Percentiles rank a stretch among this genome's conserved stretches.
These are phyloP conservation scores for Autographa pulchrina DNA, from an alignment of 2,888 invertebrate species.

Conservation along the genomic window DNA sequence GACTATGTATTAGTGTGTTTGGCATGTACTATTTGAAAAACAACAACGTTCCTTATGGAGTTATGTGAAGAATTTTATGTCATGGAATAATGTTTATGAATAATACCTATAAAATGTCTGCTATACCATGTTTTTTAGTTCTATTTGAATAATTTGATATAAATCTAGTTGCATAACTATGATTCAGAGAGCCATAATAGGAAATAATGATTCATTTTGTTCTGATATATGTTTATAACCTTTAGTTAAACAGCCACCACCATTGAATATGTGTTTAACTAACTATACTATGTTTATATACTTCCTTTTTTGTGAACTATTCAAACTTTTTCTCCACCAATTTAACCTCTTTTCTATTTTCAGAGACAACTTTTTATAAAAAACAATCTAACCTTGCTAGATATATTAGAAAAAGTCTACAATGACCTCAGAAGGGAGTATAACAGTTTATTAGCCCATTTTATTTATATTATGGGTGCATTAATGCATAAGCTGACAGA, in stretches of 20 bases:
- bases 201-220: slow-evolving; percentile 37
- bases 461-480: slow-evolving; percentile 4
- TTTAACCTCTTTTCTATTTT: slow-evolving; percentile 4
- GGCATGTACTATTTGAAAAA: slow-evolving; percentile 37
- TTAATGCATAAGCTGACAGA: slow-evolving; percentile 7
- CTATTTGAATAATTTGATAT: slow-evolving; percentile 26
- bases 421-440: background rate
- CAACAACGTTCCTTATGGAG: slow-evolving; percentile 17
- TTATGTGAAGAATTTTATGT: slow-evolving; percentile 26
- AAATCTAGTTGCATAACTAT: slow-evolving; percentile 26
- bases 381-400: background rate
- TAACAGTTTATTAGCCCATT: slow-evolving; percentile 26
- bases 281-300: background rate
- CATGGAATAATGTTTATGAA: slow-evolving; percentile 25
- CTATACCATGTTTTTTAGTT: slow-evolving; percentile 14
- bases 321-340: background rate
- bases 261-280: background rate
- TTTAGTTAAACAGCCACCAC: background rate
- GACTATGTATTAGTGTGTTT: slow-evolving; percentile 46
- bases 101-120: slow-evolving; percentile 8
- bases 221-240: background rate
- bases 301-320: background rate
- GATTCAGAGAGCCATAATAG: slow-evolving; percentile 36
- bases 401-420: background rate
- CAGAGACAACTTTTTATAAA: background rate